Base-by-base conservation (phyloP, 2,797 vertebrate species). In the Aeoliscus strigatus region DNA sequence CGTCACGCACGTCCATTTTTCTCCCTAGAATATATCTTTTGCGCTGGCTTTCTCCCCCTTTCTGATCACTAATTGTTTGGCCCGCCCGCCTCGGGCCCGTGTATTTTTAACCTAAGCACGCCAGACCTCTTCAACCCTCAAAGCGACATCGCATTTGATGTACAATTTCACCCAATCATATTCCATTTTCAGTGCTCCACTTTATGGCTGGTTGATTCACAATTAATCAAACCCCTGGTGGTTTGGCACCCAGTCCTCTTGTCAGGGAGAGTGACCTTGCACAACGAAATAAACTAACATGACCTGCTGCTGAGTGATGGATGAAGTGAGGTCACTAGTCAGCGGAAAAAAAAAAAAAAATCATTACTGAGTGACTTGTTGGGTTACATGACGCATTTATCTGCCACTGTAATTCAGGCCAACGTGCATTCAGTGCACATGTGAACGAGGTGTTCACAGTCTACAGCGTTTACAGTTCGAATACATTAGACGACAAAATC, bases 161-260 rank as follows among this genome's bases (percentile, higher is more conserved):
- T 55, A 55, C 77, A 24, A 57, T 68, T 67, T 40, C 6, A 33
- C 25, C 51, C 51, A 31, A 39, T 68, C 28, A 14, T 57, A 45
- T 62, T 38, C 30, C 24, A 13, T 65, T 75, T 60, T 52, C 54
- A 33, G 56, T 8, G 2, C 26, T 11, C 11, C 1, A 27, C 51
- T 59, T 67, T 54, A 69, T 39, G 54, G 53, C 66, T 50, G 14
- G 33, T 63, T 68, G 61, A 55, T 60, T 74, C 48, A 26, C 65
- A 54, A 72, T 80, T 77, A 79, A 79, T 80, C 69, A 70, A 56
- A 60, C 43, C 62, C 70, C 49, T 38, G 29, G 51, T 48, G 57
- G 53, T 61, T 69, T 43, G 57, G 50, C 63, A 39, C 27, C 31
- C 31, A 9, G 56, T 56, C 34, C 41, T 29, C 37, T 24, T 17